Evolutionary conservation across 2,113 vertebrate genomes (phyloP), one percentile per base, ranked within the genome.

Genomic region (Hippocampus comes): DNA sequence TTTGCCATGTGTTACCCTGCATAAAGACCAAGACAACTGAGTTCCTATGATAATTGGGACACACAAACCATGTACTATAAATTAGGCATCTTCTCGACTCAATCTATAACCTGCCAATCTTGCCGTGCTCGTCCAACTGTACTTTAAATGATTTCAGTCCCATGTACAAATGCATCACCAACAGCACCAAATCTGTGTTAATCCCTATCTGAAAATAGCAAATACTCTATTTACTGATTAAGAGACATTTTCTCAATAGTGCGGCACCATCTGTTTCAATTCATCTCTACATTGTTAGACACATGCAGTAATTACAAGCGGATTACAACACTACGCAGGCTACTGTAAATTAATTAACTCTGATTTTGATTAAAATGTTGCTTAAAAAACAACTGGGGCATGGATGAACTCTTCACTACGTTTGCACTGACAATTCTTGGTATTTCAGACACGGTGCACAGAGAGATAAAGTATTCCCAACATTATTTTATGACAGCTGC

Each of bases 401-500:
- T 18, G 59, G 27, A 34, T 34, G 59, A 61, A 30, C 27, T 61
- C 59, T 43, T 64, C 63, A n/a, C 63, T 34, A 10, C 18, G 20
- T 61, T 61, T 34, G 12, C 63, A n/a, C 38, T n/a, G 38, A 11
- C 20, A 64, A 43, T 11, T 21, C 17, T 43, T 42, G 63, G 38
- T 41, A 64, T 78, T 72, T 74, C 61, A 81, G 34, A 65, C 9
- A 66, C 48, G 25, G 42, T 5, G 27, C 68, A 20, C 30, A 71
- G 42, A 61, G 57, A 77, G 51, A 73, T 61, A 55, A 75, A 68
- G 59, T 43, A 68, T 67, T 75, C 64, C 18, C 41, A 43, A 38
- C 63, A 76, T 80, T 82, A 78, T 85, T 73, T 73, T 76, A 65
- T 78, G 76, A 81, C 78, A 82, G 77, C 75, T 67, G 66, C 67